A percentile compares a stretch with the other conserved stretches of the same genome.
These are phyloP conservation scores for Dichetophora obliterata DNA, from an alignment of 2,888 invertebrate genomes.

Conservation along the genomic window DNA sequence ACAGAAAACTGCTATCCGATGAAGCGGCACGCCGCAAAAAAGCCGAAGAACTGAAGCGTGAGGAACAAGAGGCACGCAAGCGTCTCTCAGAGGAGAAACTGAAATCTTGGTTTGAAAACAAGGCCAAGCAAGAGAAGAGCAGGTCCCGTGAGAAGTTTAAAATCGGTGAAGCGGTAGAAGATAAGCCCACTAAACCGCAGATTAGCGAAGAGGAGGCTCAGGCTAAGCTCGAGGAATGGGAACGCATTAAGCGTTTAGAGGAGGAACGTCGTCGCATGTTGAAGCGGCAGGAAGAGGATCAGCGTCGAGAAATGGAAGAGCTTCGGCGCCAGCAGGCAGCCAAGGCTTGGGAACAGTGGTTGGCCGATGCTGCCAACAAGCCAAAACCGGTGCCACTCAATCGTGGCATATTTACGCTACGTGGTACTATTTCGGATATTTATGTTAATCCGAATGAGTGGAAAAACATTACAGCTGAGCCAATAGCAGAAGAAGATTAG, in stretches of 20 bases:
- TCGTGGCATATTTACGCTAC: constrained; percentile 64
- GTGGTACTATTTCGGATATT: constrained; percentile 63
- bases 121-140: constrained; percentile 45
- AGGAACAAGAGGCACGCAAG: constrained; percentile 54
- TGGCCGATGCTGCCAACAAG: constrained; percentile 59
- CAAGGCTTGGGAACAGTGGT: constrained; percentile 62
- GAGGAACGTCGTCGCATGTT: constrained; percentile 54
- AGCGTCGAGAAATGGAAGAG: constrained; percentile 47
- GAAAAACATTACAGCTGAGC: constrained; percentile 47
- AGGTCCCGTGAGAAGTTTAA: constrained; percentile 40
- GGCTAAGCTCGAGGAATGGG: constrained; percentile 55
- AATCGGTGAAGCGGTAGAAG: not conserved
- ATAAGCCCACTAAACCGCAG: constrained; percentile 42
- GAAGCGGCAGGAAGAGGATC: constrained; percentile 50
- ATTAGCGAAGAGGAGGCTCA: constrained; percentile 44
- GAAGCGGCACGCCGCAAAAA: constrained; percentile 51
- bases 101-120: constrained; percentile 60
- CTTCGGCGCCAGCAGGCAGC: constrained; percentile 55
- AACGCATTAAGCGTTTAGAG: constrained; percentile 53
- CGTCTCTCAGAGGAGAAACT: constrained; percentile 56
- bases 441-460: constrained; percentile 66
- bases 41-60: constrained; percentile 49
- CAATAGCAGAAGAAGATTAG: constrained; percentile 33
- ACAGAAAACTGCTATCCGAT: constrained; percentile 52
- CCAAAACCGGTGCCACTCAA: constrained; percentile 68